Evolutionary conservation across 2,113 vertebrate genomes (phyloP).

Genomic region (Martes martes): DNA sequence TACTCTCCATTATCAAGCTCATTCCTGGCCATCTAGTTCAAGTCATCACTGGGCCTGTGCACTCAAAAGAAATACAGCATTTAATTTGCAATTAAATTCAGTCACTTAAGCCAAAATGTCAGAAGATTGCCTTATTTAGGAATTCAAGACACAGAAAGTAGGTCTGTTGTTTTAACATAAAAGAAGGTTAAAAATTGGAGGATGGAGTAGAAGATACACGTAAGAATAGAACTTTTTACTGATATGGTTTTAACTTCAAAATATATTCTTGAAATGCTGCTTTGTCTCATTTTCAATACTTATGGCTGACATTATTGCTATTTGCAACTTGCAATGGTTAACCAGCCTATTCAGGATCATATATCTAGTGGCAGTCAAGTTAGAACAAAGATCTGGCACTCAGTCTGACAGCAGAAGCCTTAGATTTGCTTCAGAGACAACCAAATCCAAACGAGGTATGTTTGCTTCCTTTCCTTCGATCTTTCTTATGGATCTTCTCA

Average conservation of each 20-base stretch:
- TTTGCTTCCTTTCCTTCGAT: neutral
- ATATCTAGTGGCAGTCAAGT: neutral
- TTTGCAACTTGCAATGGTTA: neutral
- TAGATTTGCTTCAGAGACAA: neutral
- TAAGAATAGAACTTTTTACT: neutral
- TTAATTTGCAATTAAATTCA: slow-evolving; percentile 10
- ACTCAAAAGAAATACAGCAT: neutral
- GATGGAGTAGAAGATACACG: neutral
- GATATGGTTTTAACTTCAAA: neutral
- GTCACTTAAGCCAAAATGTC: neutral
- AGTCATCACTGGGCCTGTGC: neutral
- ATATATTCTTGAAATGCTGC: neutral
- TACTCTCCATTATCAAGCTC: neutral
- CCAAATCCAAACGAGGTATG: neutral
- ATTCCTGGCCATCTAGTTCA: neutral
- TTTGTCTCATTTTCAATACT: neutral
- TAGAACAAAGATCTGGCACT: neutral
- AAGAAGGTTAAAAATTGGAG: neutral
- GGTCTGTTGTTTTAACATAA: neutral
- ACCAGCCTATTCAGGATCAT: neutral
- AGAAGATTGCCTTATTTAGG: neutral
- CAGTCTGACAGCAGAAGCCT: neutral
- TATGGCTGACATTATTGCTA: neutral
- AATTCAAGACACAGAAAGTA: neutral
- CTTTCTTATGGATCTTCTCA: neutral